These are phyloP conservation scores for Osmerus eperlanus DNA, from an alignment of 2,113 vertebrate species.

Conservation along the genomic window DNA sequence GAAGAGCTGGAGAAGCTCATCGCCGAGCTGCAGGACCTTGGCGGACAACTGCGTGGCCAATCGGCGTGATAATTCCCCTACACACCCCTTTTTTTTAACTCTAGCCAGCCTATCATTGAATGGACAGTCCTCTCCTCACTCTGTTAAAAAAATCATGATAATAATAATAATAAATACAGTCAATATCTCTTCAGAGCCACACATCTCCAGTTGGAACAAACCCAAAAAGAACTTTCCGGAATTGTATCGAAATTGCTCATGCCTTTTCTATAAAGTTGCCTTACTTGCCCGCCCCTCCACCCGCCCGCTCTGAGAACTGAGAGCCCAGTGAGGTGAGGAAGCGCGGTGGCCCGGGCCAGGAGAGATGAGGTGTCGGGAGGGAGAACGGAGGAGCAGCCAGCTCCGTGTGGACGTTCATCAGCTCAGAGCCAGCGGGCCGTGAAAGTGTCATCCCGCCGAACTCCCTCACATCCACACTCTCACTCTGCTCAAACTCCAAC, in stretches of 20 bases:
- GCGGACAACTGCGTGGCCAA: slow-evolving; percentile 73
- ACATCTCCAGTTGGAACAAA: not conserved
- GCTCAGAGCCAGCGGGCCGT: slow-evolving; percentile 13
- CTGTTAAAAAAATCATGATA: too few relatives aligned
- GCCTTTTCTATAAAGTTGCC: not conserved
- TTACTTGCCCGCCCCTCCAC: not conserved
- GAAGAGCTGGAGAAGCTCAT: slow-evolving; percentile 74
- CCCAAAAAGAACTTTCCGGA: too few relatives aligned
- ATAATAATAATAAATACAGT: too few relatives aligned
- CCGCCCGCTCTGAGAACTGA: not conserved
- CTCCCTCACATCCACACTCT: not conserved
- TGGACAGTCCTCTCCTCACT: not conserved
- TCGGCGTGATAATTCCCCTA: slow-evolving; percentile 50
- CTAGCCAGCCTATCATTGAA: not conserved
- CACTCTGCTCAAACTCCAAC: not conserved
- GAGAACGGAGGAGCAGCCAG: not conserved
- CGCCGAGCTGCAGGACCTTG: slow-evolving; percentile 79
- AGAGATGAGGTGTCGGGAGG: not conserved
- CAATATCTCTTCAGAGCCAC: not conserved
- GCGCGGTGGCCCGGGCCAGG: not conserved
- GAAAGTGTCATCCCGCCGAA: slow-evolving; percentile 12
- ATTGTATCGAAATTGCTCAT: not conserved
- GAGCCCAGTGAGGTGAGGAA: not conserved
- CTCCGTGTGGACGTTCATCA: slow-evolving; percentile 7
- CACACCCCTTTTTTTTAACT: not conserved